Evolutionary conservation across 2,113 vertebrate species (phyloP).

Genomic region (Laterallus jamaicensis): DNA sequence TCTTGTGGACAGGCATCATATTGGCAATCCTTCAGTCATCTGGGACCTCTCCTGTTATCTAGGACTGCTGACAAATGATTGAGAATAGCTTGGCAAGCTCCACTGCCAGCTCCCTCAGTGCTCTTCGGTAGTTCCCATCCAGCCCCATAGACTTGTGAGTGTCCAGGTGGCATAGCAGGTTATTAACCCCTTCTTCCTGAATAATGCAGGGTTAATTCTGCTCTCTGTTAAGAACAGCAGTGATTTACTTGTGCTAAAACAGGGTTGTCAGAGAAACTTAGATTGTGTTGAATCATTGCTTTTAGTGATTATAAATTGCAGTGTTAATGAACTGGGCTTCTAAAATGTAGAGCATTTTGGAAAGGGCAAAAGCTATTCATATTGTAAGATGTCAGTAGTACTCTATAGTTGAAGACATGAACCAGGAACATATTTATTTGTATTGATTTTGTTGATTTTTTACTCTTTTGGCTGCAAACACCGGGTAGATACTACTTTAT

Average conservation of each 20-base stretch:
- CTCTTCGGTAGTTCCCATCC: no score
- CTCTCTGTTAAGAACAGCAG: background rate
- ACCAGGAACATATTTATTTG: background rate
- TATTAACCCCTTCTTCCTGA: no score
- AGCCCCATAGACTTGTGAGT: no score
- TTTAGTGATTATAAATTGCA: background rate
- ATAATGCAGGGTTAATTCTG: no score
- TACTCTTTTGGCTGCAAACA: background rate
- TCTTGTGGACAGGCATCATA: no score
- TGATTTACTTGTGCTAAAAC: background rate
- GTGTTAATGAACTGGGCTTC: background rate
- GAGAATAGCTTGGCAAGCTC: no score
- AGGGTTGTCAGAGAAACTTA: background rate
- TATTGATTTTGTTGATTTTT: background rate
- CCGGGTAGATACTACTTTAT: background rate
- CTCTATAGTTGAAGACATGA: background rate
- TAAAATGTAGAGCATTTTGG: background rate
- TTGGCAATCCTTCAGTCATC: no score
- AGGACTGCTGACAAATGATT: no score
- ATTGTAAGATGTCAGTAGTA: background rate
- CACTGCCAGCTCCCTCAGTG: no score
- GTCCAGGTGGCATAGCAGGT: no score
- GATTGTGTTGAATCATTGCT: background rate
- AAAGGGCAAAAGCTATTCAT: background rate
- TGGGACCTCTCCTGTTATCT: no score